phyloP scores from a whole-genome alignment of 2,797 vertebrate genomes.

The Acipenser ruthenus region DNA sequence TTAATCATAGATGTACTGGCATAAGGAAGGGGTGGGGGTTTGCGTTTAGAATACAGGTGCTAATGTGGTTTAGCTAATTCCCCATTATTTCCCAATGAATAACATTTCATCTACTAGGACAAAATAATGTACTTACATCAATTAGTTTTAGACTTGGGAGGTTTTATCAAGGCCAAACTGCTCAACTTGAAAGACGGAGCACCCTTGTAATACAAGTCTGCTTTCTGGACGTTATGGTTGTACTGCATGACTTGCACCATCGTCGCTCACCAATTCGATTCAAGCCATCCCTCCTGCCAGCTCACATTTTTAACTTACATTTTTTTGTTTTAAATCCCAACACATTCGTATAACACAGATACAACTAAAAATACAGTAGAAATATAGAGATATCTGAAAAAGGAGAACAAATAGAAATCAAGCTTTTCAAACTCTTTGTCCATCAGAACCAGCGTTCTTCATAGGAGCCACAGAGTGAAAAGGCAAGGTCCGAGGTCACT shows the following conservation, averaged over 20 bases:
- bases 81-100: not conserved
- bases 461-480: slow-evolving; percentile 61
- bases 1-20: not conserved
- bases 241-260: not conserved
- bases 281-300: slow-evolving; percentile 52
- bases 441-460: slow-evolving; percentile 67
- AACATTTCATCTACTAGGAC: not conserved
- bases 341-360: slow-evolving; percentile 58
- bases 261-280: slow-evolving; percentile 22
- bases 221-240: not conserved
- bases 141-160: not conserved
- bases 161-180: slow-evolving; percentile 7
- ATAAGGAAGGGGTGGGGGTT: not conserved
- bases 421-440: slow-evolving; percentile 72
- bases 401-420: slow-evolving; percentile 41
- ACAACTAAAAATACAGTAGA: slow-evolving; percentile 69
- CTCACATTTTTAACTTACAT: slow-evolving; percentile 49
- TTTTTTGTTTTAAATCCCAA: slow-evolving; percentile 61
- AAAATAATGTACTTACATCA: not conserved
- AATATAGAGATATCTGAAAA: slow-evolving; percentile 72
- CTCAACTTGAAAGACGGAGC: not conserved
- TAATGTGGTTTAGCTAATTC: not conserved
- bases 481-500: slow-evolving; percentile 58
- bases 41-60: not conserved
- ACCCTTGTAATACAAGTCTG: not conserved